Percentiles rank a stretch among this genome's conserved stretches.
Evolutionary conservation across 2,888 invertebrate species (phyloP).

Genomic region (Drosophila yooni): DNA sequence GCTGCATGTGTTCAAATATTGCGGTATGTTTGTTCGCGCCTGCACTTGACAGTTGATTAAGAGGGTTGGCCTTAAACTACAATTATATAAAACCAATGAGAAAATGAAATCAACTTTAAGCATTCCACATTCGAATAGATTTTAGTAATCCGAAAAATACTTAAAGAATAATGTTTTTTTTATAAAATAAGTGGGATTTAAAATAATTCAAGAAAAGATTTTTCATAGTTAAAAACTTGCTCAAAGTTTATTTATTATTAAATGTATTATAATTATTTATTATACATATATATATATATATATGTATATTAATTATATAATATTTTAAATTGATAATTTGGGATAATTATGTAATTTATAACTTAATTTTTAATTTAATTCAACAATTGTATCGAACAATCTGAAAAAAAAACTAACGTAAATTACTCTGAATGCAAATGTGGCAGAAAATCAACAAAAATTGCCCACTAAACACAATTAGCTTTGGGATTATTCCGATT

Average conservation of each 20-base stretch:
- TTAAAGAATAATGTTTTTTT: neutral
- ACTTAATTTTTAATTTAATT: too few relatives aligned
- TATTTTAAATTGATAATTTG: neutral
- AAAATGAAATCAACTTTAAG: neutral
- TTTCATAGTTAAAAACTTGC: neutral
- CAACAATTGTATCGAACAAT: too few relatives aligned
- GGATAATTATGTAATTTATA: too few relatives aligned
- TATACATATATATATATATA: too few relatives aligned
- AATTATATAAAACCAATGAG: neutral
- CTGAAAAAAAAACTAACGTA: neutral
- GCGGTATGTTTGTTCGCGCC: constrained; percentile 1
- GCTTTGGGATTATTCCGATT: constrained; percentile 5
- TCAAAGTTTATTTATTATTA: neutral
- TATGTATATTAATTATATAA: neutral
- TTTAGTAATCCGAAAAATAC: neutral
- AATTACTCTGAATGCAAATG: neutral
- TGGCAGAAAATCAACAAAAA: neutral
- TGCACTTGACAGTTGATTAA: neutral
- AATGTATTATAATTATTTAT: neutral
- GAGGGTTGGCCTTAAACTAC: neutral
- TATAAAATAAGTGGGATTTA: neutral
- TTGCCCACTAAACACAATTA: neutral
- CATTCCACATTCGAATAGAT: neutral
- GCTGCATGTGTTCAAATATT: neutral
- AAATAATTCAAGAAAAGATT: neutral